Evolutionary conservation across 2,888 invertebrate species (phyloP).

Genomic region (Sclerodermus sp.): DNA sequence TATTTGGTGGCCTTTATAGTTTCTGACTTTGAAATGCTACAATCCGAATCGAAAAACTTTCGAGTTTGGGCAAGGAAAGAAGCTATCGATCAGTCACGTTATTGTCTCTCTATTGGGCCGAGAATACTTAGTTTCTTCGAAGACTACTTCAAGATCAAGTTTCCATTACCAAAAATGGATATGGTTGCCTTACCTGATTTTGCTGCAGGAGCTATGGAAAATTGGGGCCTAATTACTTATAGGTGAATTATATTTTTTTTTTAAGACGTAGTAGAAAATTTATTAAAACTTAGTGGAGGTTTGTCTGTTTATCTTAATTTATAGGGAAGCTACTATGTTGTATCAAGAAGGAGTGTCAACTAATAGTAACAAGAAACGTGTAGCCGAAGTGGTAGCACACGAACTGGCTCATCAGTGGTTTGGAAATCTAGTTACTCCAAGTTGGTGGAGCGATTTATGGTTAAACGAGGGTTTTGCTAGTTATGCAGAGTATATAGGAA

Average conservation of each 20-base stretch:
- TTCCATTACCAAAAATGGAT: conserved; percentile 83
- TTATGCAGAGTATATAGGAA: conserved; percentile 73
- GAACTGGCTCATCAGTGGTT: conserved; percentile 86
- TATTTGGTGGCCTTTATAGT: conserved; percentile 86
- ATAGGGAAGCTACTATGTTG: conserved; percentile 52
- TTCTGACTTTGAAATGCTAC: conserved; percentile 67
- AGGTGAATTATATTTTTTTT: conserved; percentile 16
- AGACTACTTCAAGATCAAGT: conserved; percentile 76
- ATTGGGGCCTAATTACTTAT: conserved; percentile 88
- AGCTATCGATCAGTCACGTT: conserved; percentile 73
- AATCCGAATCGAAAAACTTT: conserved; percentile 58
- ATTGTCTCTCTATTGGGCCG: conserved; percentile 78
- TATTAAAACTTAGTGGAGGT: background rate
- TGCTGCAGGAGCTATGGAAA: conserved; percentile 87
- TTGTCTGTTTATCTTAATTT: background rate
- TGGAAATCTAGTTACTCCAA: conserved; percentile 74
- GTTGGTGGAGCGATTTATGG: conserved; percentile 78
- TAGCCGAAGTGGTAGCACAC: conserved; percentile 72
- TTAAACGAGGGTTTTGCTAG: conserved; percentile 76
- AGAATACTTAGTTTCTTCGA: conserved; percentile 74
- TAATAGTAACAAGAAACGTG: conserved; percentile 64
- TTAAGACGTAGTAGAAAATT: background rate
- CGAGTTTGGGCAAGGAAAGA: conserved; percentile 75
- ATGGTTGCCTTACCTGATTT: conserved; percentile 94
- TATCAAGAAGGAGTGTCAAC: conserved; percentile 59